phyloP scores from a whole-genome alignment of 2,797 vertebrate genomes.

The Rhinatrema bivittatum region DNA sequence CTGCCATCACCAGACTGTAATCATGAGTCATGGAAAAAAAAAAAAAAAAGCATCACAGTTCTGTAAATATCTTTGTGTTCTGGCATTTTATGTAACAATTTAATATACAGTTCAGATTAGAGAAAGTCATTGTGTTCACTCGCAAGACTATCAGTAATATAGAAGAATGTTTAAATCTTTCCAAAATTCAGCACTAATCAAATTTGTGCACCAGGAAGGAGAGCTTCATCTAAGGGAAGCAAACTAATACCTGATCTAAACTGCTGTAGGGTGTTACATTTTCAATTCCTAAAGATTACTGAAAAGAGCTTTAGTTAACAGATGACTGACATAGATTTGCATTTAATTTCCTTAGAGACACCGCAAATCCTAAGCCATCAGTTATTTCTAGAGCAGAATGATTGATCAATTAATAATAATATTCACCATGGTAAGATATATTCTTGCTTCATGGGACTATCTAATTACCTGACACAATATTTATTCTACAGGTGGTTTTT shows the following conservation, averaged over 20 bases:
- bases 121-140: no score
- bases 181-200: no score
- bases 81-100: no score
- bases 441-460: constrained; percentile 3
- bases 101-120: no score
- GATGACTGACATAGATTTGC: constrained; percentile 18
- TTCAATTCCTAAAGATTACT: constrained; percentile 2
- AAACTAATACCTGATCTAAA: background rate
- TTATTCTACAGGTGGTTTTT: background rate
- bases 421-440: constrained; percentile 7
- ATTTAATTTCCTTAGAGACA: constrained; percentile 24
- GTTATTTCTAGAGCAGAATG: constrained; percentile 4
- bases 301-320: constrained; percentile 8
- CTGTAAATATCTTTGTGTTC: no score
- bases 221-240: no score
- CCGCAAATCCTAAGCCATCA: constrained; percentile 14
- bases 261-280: background rate
- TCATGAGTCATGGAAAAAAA: no score
- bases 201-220: no score
- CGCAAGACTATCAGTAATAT: no score
- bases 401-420: constrained; percentile 27
- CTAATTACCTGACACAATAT: constrained; percentile 1
- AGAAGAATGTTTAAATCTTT: no score
- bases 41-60: no score
- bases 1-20: no score